Evolutionary conservation across 2,113 vertebrate species (phyloP).

Genomic region (Sialia sialis): DNA sequence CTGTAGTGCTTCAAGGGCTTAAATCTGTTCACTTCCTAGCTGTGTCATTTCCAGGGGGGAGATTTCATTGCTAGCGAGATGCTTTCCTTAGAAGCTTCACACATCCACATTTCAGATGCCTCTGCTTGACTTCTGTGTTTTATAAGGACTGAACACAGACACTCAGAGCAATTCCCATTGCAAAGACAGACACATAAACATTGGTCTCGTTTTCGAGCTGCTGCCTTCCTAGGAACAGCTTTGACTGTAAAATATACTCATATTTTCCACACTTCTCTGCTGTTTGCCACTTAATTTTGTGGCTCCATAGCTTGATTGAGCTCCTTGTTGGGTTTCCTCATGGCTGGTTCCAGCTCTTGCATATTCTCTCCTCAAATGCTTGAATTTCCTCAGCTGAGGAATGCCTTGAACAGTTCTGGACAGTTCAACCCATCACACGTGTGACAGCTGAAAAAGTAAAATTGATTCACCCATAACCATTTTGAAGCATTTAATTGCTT

Average conservation of each 20-base stretch:
- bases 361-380: neutral
- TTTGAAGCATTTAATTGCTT: neutral
- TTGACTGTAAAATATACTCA: neutral
- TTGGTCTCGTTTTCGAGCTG: neutral
- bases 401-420: neutral
- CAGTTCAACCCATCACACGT: neutral
- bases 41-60: neutral
- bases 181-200: neutral
- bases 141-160: neutral
- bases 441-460: neutral
- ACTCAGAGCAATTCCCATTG: neutral
- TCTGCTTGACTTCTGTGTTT: neutral
- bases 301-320: neutral
- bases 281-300: neutral
- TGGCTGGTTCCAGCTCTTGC: fast-evolving
- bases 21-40: neutral
- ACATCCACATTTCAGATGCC: neutral
- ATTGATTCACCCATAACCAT: neutral
- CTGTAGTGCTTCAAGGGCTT: neutral
- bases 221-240: neutral
- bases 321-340: neutral
- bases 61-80: neutral
- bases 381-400: neutral
- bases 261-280: neutral
- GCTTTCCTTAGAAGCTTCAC: neutral